A percentile compares a stretch with the other conserved stretches of the same genome.
Evolutionary conservation across 1,140 invertebrate species (phyloP).

Genomic region (Mizuhopecten yessoensis): DNA sequence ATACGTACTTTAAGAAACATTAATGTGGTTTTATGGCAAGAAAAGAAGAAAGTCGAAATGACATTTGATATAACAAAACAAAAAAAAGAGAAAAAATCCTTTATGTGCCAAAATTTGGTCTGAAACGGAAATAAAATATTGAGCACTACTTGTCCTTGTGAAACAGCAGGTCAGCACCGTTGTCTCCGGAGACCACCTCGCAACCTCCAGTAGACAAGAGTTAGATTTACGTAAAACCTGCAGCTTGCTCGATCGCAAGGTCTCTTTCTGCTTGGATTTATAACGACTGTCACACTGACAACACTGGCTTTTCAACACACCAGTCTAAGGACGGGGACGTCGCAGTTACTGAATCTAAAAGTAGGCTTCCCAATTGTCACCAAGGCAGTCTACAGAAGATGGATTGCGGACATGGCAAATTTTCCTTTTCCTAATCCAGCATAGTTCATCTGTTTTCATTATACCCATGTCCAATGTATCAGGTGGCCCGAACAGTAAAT

Average conservation of each 20-base stretch:
- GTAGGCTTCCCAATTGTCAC: background rate
- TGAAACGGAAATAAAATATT: no score
- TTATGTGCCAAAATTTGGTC: no score
- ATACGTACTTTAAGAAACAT: no score
- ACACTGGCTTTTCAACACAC: background rate
- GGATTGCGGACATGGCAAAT: background rate
- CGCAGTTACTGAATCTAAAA: constrained; percentile 38
- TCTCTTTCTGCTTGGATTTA: constrained; percentile 20
- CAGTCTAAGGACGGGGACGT: background rate
- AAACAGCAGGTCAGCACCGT: background rate
- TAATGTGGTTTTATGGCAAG: no score
- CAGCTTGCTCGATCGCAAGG: background rate
- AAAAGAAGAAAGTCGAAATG: no score
- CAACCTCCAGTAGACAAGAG: background rate
- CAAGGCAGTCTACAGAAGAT: background rate
- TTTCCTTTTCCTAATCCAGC: constrained; percentile 18
- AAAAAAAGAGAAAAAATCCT: no score
- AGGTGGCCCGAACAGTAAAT: constrained; percentile 9
- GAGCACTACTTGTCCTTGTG: background rate
- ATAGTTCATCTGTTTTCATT: constrained; percentile 39
- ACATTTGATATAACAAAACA: no score
- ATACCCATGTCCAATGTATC: constrained; percentile 21
- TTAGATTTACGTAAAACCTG: background rate
- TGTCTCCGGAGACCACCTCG: background rate
- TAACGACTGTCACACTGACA: constrained; percentile 26